phyloP scores from a whole-genome alignment of 2,797 vertebrate species.

The Rhincodon typus region DNA sequence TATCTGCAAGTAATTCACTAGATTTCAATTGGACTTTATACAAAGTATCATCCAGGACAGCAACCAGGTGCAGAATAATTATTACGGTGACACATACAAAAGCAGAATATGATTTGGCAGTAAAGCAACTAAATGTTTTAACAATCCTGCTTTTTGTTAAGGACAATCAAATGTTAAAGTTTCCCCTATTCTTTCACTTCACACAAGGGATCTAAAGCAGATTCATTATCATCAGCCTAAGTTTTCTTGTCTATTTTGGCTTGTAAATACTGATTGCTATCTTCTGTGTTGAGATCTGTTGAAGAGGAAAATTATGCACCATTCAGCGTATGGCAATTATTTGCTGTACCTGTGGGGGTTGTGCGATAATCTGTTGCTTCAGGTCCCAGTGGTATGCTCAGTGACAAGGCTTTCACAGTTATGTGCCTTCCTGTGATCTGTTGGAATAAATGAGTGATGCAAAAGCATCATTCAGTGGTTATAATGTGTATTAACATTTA shows the following conservation, averaged over 20 bases:
- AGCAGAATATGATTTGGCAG: not conserved
- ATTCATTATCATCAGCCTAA: not conserved
- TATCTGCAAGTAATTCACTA: not conserved
- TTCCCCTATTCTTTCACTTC: not conserved
- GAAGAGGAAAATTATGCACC: not conserved
- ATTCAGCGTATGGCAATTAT: not conserved
- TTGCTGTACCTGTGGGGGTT: not conserved
- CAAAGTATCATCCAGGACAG: not conserved
- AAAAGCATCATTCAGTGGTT: not conserved
- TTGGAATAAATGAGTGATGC: not conserved
- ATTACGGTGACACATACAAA: not conserved
- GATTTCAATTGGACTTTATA: not conserved
- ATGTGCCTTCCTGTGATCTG: not conserved
- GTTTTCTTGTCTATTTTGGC: not conserved
- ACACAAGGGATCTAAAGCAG: not conserved
- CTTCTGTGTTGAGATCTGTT: not conserved
- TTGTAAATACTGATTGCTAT: not conserved
- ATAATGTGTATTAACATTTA: not conserved
- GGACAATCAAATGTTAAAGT: not conserved
- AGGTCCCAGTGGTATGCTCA: not conserved
- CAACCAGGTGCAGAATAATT: not conserved
- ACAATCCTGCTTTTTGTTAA: not conserved
- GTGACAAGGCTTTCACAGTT: not conserved
- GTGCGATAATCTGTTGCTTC: not conserved
- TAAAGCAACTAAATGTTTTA: not conserved